A percentile compares a stretch with the other conserved stretches of the same genome.
Evolutionary conservation across 2,888 invertebrate species (phyloP).

Genomic region (Harmothoe impar): DNA sequence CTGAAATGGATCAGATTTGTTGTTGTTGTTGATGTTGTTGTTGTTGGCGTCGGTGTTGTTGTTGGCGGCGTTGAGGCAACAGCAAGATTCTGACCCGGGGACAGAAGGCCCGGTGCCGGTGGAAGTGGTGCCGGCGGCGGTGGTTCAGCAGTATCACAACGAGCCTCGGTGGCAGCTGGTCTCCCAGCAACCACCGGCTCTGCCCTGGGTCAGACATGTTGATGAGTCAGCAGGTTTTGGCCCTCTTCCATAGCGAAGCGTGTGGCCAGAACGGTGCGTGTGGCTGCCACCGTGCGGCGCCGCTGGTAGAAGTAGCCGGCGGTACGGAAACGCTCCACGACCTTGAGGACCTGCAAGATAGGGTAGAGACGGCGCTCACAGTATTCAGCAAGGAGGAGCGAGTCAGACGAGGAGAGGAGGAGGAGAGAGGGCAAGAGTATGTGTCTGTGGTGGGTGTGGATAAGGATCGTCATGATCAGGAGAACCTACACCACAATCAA

Average conservation of each 20-base stretch:
- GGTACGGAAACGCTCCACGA: slow-evolving; percentile 49
- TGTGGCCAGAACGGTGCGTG: slow-evolving; percentile 56
- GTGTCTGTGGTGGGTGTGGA: not conserved
- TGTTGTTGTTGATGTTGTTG: not conserved
- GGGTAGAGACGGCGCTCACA: slow-evolving; percentile 52
- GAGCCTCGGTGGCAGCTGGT: not conserved
- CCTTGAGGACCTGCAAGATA: slow-evolving; percentile 54
- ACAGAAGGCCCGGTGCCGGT: not conserved
- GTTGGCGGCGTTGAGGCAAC: not conserved
- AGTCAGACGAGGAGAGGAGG: not conserved
- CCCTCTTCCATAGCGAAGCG: slow-evolving; percentile 59
- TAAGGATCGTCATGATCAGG: not conserved
- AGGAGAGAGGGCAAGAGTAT: not conserved
- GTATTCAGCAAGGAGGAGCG: slow-evolving; percentile 23
- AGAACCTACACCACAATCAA: too few relatives aligned
- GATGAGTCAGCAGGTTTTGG: slow-evolving; percentile 59
- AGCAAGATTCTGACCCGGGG: not conserved
- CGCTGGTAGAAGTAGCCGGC: slow-evolving; percentile 56
- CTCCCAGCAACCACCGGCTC: not conserved
- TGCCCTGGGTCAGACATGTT: slow-evolving; percentile 59
- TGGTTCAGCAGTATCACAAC: too few relatives aligned
- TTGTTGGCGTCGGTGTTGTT: not conserved
- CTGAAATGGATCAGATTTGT: not conserved
- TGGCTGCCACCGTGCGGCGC: slow-evolving; percentile 1
- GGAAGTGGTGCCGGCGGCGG: too few relatives aligned